Conservation (phyloP, 2,888 invertebrate species). For the Erebia epiphron region DNA sequence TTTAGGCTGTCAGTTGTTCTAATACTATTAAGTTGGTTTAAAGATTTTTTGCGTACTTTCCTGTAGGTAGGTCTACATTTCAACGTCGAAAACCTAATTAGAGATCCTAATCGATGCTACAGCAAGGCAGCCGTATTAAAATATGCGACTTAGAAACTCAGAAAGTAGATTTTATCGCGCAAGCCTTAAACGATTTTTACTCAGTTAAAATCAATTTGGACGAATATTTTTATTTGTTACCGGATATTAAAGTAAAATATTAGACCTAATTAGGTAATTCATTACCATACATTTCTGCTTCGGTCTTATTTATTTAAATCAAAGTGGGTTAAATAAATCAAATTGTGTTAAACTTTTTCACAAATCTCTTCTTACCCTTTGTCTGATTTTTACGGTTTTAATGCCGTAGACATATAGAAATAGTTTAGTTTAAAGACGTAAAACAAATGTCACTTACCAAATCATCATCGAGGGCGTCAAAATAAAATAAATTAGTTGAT, state of each 20-base stretch:
- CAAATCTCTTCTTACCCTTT: too few relatives aligned
- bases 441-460: too few relatives aligned
- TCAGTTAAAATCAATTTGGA: conserved; percentile 15
- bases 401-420: too few relatives aligned
- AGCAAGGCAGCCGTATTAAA: not conserved
- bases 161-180: conserved; percentile 4
- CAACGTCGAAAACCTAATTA: conserved; percentile 13
- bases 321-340: not conserved
- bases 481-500: too few relatives aligned
- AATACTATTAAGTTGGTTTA: not conserved
- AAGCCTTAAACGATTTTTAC: not conserved
- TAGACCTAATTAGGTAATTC: conserved; percentile 1
- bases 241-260: conserved; percentile 1
- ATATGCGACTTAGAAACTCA: conserved; percentile 11
- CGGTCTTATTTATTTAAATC: not conserved
- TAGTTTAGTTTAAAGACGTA: too few relatives aligned
- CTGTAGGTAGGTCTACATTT: not conserved
- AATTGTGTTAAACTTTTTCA: too few relatives aligned
- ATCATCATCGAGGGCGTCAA: too few relatives aligned
- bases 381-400: too few relatives aligned
- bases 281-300: not conserved
- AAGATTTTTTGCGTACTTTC: not conserved
- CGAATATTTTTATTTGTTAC: not conserved
- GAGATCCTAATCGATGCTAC: conserved; percentile 5
- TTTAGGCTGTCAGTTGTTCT: too few relatives aligned